These are phyloP conservation scores for Nasonovia ribisnigri DNA, from an alignment of 2,888 invertebrate genomes.

Conservation along the genomic window DNA sequence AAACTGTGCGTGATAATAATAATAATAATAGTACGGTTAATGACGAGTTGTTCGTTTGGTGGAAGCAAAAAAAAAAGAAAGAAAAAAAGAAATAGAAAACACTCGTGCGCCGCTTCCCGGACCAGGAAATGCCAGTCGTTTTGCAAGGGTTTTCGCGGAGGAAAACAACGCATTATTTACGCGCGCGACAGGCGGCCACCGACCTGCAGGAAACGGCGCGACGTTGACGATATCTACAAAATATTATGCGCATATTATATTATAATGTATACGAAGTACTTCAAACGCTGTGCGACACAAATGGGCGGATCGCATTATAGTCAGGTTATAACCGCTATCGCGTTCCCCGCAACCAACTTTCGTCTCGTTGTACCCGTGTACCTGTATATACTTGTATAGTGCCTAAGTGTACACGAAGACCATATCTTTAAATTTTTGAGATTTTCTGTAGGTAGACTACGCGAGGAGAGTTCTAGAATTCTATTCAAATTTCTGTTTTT, in stretches of 20 bases:
- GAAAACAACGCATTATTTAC: constrained; percentile 28
- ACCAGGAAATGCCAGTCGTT: constrained; percentile 32
- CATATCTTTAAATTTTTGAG: no score
- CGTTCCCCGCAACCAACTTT: no score
- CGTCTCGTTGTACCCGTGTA: neutral
- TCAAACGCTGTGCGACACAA: neutral
- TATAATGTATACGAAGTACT: neutral
- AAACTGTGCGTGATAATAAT: neutral
- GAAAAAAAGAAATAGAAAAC: neutral
- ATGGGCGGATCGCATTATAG: neutral
- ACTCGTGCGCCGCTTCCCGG: neutral
- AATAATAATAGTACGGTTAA: no score
- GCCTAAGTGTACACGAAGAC: no score
- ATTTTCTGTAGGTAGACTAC: no score
- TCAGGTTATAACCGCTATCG: no score
- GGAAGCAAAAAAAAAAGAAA: neutral
- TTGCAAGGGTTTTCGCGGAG: constrained; percentile 12
- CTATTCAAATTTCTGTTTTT: no score
- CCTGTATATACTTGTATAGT: no score
- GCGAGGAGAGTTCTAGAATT: no score
- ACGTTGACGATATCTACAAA: neutral
- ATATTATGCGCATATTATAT: neutral
- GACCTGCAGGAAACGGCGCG: neutral
- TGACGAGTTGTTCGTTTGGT: neutral
- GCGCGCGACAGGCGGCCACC: neutral